phyloP scores from a whole-genome alignment of 1,140 invertebrate genomes.

The Geopemphigus sp. region DNA sequence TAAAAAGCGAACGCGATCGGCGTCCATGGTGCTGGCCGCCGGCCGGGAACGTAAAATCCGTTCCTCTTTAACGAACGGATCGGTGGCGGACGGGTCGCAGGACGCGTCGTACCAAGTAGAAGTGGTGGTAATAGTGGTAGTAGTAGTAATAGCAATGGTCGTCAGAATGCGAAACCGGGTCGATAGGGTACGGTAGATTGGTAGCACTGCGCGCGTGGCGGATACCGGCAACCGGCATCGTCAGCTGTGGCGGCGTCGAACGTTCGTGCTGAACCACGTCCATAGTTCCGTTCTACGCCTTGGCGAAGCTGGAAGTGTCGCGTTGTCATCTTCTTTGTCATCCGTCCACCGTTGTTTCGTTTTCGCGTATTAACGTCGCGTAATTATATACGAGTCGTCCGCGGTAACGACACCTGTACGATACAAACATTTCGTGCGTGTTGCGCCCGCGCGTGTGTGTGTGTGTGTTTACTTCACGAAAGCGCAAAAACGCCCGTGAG shows the following conservation, averaged over 20 bases:
- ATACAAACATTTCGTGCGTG: no score
- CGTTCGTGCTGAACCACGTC: slow-evolving; percentile 42
- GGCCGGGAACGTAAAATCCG: neutral
- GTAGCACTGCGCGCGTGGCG: slow-evolving; percentile 42
- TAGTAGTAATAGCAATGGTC: neutral
- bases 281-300: slow-evolving; percentile 44
- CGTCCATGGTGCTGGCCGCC: no score
- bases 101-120: no score
- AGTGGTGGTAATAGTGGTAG: no score
- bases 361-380: neutral
- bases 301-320: slow-evolving; percentile 18
- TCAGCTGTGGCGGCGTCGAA: slow-evolving; percentile 45
- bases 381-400: neutral
- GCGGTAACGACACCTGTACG: neutral
- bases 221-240: slow-evolving; percentile 48
- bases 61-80: slow-evolving; percentile 19
- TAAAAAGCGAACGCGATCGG: no score
- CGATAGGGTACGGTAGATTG: slow-evolving; percentile 48
- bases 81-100: no score
- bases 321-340: neutral
- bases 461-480: no score
- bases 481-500: no score
- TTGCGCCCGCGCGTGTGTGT: no score
- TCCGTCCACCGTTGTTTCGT: neutral
- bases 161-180: slow-evolving; percentile 41